A percentile compares a stretch with the other conserved stretches of the same genome.
Conservation (phyloP, 2,888 invertebrate genomes). For the Entomobrya multifasciata region DNA sequence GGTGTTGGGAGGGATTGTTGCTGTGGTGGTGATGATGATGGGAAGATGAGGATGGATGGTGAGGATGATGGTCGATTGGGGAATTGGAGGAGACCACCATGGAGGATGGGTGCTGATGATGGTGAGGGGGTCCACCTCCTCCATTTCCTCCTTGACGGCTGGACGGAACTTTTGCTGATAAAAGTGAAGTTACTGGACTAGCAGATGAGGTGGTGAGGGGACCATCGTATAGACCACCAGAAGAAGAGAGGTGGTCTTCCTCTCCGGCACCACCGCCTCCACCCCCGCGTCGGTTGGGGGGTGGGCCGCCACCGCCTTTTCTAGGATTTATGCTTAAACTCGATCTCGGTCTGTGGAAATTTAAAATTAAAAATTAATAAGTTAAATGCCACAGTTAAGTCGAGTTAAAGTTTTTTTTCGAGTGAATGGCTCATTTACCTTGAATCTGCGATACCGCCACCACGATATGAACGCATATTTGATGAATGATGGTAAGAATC, state of each 20-base stretch:
- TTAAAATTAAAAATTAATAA: not conserved
- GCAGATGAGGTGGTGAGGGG: slow-evolving; percentile 41
- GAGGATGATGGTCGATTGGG: not conserved
- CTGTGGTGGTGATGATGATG: not conserved
- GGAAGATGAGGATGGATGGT: not conserved
- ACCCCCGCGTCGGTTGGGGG: not conserved
- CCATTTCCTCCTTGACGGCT: no score
- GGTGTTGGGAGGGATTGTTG: no score
- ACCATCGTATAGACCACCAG: slow-evolving; percentile 71
- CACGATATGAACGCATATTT: slow-evolving; percentile 72
- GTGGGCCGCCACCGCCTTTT: no score
- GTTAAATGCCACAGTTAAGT: not conserved
- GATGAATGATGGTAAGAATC: slow-evolving; percentile 65
- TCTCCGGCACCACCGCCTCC: slow-evolving; percentile 60
- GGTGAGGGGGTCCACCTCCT: slow-evolving; percentile 66
- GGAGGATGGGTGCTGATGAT: slow-evolving; percentile 50
- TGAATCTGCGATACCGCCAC: slow-evolving; percentile 54
- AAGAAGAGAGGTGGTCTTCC: slow-evolving; percentile 78
- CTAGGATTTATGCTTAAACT: slow-evolving; percentile 73
- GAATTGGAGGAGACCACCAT: slow-evolving; percentile 41
- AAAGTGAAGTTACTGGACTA: slow-evolving; percentile 44
- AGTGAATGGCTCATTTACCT: slow-evolving; percentile 47
- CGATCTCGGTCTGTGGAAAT: slow-evolving; percentile 76
- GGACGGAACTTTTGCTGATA: slow-evolving; percentile 77
- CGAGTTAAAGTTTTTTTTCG: not conserved